Percentiles rank a stretch among this genome's conserved stretches.
Conservation (phyloP, 2,797 vertebrate genomes). For the Semotilus atromaculatus region DNA sequence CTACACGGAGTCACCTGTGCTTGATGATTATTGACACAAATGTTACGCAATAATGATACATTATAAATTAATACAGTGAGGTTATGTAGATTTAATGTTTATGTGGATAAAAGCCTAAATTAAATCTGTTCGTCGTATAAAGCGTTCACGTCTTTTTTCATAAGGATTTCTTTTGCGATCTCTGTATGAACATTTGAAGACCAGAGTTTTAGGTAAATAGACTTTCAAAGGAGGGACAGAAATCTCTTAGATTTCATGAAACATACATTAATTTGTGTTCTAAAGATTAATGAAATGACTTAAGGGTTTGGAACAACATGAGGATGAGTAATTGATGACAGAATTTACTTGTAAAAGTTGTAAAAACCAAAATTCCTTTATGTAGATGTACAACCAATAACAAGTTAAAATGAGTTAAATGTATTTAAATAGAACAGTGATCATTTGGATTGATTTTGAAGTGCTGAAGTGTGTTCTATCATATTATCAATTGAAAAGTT, state of each 20-base stretch:
- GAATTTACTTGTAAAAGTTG: neutral
- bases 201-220: neutral
- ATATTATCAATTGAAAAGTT: neutral
- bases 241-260: neutral
- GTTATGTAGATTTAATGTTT: no score
- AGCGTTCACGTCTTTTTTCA: neutral
- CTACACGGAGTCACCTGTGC: no score
- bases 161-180: neutral
- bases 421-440: neutral
- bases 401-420: neutral
- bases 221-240: neutral
- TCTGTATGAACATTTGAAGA: neutral
- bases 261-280: neutral
- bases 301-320: neutral
- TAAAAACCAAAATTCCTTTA: neutral
- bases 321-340: neutral
- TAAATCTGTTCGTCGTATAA: neutral
- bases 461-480: neutral
- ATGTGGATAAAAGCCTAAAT: neutral
- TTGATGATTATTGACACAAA: no score
- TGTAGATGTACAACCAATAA: neutral
- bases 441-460: neutral
- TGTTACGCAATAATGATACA: no score
- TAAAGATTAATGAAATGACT: neutral
- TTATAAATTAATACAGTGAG: no score